Base-by-base conservation (phyloP, 1,140 invertebrate species). In the Brachionus calyciflorus region DNA sequence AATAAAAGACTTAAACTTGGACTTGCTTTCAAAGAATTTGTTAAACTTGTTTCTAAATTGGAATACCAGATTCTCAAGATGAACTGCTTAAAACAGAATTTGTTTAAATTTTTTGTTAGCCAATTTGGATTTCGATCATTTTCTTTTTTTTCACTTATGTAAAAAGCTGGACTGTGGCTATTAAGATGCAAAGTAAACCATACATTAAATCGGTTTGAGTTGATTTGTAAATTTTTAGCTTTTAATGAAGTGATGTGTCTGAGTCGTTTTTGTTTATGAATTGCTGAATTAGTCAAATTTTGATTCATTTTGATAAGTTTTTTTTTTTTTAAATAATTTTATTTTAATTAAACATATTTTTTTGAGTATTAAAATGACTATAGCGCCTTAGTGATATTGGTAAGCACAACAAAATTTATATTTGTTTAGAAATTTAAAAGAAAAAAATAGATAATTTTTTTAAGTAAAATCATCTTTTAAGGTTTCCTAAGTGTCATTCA, bases 381-480 rank as follows among this genome's bases (percentile, higher is more conserved):
- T n/a, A n/a, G n/a, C n/a, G n/a, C n/a, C n/a, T n/a, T n/a, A 33
- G 26, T 60, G 37, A 10, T 60, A 33, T 60, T n/a, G n/a, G n/a
- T n/a, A 19, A 60, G 55, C 55, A 60, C n/a, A 60, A 60, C 30
- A 60, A 60, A 60, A 60, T 60, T 60, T 60, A 17, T 30, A 37
- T 60, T 60, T 60, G 55, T 60, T 33, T 60, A 37, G 55, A 9
- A 28, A 33, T 37, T 17, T 17, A 60, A 30, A 6, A 26, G 17
- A 37, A 60, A 17, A 37, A 10, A n/a, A n/a, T n/a, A n/a, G n/a
- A n/a, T n/a, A n/a, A n/a, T n/a, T n/a, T n/a, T n/a, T n/a, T n/a
- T n/a, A n/a, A n/a, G n/a, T n/a, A n/a, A n/a, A n/a, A n/a, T n/a
- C n/a, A n/a, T n/a, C n/a, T n/a, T n/a, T n/a, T n/a, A n/a, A n/a